These are phyloP conservation scores for Gymnorhina tibicen DNA, from an alignment of 2,113 vertebrate genomes.

Conservation along the genomic window DNA sequence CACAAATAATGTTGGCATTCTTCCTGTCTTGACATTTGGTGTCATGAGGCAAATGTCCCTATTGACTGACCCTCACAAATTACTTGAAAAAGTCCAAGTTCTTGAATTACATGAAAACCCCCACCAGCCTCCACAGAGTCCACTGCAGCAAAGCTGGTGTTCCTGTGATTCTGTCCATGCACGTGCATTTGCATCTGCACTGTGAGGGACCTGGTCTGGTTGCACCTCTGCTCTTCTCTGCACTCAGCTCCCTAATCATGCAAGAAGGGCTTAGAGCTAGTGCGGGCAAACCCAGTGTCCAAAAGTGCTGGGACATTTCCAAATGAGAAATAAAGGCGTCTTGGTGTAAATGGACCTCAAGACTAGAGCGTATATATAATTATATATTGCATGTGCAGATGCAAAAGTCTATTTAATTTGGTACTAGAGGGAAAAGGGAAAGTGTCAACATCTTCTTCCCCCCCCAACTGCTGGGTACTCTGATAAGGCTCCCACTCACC, in stretches of 20 bases:
- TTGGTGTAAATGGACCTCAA: neutral
- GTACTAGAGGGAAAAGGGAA: neutral
- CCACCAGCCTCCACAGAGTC: neutral
- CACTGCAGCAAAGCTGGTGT: neutral
- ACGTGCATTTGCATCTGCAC: neutral
- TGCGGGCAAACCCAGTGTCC: neutral
- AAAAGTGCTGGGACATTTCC: neutral
- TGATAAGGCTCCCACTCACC: constrained; percentile 65
- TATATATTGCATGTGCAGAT: neutral
- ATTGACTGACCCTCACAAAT: neutral
- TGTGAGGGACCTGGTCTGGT: neutral
- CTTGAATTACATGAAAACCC: neutral
- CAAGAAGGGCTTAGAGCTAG: neutral
- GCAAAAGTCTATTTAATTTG: neutral
- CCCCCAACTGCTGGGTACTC: neutral
- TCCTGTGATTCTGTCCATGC: neutral
- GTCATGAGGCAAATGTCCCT: neutral
- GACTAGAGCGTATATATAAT: neutral
- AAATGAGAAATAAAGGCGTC: neutral
- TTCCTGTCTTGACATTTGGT: neutral
- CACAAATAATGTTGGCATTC: neutral
- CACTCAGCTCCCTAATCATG: neutral
- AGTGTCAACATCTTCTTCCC: neutral
- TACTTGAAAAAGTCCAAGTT: neutral
- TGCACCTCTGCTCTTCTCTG: neutral